A percentile compares a stretch with the other conserved stretches of the same genome.
phyloP scores from a whole-genome alignment of 2,797 vertebrate species.

The Fratercula arctica region DNA sequence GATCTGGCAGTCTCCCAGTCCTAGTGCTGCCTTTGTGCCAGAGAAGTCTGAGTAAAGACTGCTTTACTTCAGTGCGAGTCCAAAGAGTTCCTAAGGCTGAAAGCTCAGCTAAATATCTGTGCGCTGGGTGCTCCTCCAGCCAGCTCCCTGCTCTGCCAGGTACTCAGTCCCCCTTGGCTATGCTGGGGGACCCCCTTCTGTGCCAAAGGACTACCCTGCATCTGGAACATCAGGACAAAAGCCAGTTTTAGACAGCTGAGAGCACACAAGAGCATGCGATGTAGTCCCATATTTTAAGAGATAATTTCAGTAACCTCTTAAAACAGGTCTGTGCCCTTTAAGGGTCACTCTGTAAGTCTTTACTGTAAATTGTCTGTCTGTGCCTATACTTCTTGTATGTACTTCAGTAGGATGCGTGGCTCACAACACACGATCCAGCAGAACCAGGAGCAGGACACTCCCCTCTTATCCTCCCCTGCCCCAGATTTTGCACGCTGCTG shows the following conservation, averaged over 20 bases:
- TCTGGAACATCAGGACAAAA: neutral
- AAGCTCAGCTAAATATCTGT: neutral
- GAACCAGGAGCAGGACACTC: neutral
- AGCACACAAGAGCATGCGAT: neutral
- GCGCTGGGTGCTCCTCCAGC: neutral
- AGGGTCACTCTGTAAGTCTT: neutral
- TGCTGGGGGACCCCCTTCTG: neutral
- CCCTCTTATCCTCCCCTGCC: neutral
- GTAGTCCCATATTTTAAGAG: neutral
- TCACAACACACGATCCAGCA: neutral
- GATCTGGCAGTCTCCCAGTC: neutral
- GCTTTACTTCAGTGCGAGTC: neutral
- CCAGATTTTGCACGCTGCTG: neutral
- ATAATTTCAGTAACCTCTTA: neutral
- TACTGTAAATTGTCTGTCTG: neutral
- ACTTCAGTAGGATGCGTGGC: neutral
- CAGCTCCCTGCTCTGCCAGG: neutral
- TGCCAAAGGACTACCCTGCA: neutral
- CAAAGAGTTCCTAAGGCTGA: neutral
- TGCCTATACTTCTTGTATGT: neutral
- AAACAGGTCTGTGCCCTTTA: neutral
- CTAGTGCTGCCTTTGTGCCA: neutral
- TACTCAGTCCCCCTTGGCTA: neutral
- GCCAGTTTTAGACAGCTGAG: neutral
- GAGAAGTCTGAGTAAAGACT: neutral